Percentiles rank a stretch among this genome's conserved stretches.
Conservation (phyloP, 53 echinoderm and acorn worm genomes). For the Henricia sp. region DNA sequence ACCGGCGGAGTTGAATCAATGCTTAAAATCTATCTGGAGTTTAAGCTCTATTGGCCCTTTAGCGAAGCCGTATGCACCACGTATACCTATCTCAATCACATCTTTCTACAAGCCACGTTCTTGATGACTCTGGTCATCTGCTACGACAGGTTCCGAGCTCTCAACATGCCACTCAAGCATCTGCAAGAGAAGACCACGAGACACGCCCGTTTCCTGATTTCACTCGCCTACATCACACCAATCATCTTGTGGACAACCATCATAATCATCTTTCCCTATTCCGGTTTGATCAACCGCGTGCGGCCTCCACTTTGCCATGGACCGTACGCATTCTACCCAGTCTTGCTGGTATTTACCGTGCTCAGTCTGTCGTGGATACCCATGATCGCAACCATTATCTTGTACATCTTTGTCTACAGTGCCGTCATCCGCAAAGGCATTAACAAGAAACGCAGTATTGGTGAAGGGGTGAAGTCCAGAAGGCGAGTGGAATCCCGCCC, state of each 20-base stretch:
- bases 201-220: conserved; percentile 52
- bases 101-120: conserved; percentile 43
- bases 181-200: conserved; percentile 26
- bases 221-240: conserved; percentile 51
- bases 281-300: background rate
- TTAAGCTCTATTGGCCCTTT: conserved; percentile 48
- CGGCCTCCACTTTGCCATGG: conserved; percentile 6
- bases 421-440: conserved; percentile 33
- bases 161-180: conserved; percentile 58
- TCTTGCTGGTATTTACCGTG: conserved; percentile 15
- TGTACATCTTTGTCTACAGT: conserved; percentile 48
- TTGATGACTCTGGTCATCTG: conserved; percentile 56
- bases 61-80: conserved; percentile 17
- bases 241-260: conserved; percentile 49
- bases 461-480: background rate
- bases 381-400: conserved; percentile 25
- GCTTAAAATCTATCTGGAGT: background rate
- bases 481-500: too few species aligned
- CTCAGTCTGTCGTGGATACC: conserved; percentile 49
- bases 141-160: conserved; percentile 61
- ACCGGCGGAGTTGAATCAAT: conserved; percentile 23
- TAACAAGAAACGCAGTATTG: background rate
- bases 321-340: conserved; percentile 6
- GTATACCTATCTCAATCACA: conserved; percentile 21
- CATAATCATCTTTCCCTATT: conserved; percentile 49